Base-by-base conservation (phyloP, 1,140 invertebrate genomes). In the Zaprionus vittiger region DNA sequence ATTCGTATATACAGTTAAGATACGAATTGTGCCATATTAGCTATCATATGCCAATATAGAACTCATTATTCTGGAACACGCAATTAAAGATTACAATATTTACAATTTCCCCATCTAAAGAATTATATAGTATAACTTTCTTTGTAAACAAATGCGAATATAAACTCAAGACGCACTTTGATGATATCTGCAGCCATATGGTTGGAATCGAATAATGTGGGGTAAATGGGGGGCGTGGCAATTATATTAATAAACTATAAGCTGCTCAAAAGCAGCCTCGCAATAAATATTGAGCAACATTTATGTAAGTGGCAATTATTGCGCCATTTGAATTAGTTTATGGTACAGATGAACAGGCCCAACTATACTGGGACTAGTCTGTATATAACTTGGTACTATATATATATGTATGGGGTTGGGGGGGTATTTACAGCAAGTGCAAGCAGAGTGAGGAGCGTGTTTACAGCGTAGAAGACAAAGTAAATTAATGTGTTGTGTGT, bases 291-390 rank as follows among this genome's bases (percentile, higher is more conserved):
- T 81, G 62, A 31, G 69, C 81, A 87, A 84, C 75, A 84, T 79
- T 84, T 73, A 79, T 76, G 81, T 84, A 84, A 89, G 85, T 90
- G 84, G 65, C 81, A 74, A 87, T 87, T 81, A 87, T 87, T 87
- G 81, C 84, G 78, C 72, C 81, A 87, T 79, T 83, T 80, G 64
- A 62, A 77, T 60, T 73, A 77, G 76, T 79, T 86, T 77, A 86
- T 86, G 28, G 47, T 66, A 76, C 79, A 72, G 17, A 54, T 69
- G 57, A 74, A 72, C 26, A 55, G 17, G 34, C 20, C n/a, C 28
- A 67, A 60, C n/a, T 47, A 47, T 38, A 15, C 7, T 24, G 38
- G 15, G 38, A 41, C 38, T 47, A 17, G 41, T 17, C 41, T 47
- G 41, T 70, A 55, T 26, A 70, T 52, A 70, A 37, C 20, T 14